Base-by-base conservation (phyloP, 64 coral and sea anemone species). In the Cladopsammia gracilis region DNA sequence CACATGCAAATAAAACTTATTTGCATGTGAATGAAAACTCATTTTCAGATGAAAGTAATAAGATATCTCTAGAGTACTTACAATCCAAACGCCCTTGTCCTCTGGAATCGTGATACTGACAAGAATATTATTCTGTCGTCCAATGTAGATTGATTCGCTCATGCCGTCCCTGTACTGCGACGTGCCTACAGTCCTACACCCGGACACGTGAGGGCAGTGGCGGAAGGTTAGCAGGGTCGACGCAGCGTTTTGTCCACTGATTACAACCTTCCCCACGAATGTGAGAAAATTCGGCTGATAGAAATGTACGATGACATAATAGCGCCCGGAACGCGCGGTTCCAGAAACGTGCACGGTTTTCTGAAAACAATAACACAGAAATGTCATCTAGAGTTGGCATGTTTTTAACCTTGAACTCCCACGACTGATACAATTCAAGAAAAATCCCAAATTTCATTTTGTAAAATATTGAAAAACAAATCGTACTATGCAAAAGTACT, bases 11-110 rank as follows among this genome's bases (percentile, higher is more conserved):
- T n/a, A n/a, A n/a, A n/a, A n/a, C n/a, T n/a, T n/a, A n/a, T n/a
- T n/a, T n/a, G n/a, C n/a, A n/a, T n/a, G n/a, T n/a, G n/a, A n/a
- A n/a, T n/a, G n/a, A n/a, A n/a, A n/a, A n/a, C n/a, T n/a, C n/a
- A n/a, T n/a, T n/a, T n/a, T n/a, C n/a, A n/a, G n/a, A n/a, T n/a
- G n/a, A n/a, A n/a, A 64, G 14, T 3, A 51, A 43, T 42, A 44
- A n/a, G 10, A 26, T 6, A 15, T 45, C 5, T 14, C 20, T 25
- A 22, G 8, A n/a, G 11, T n/a, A 98, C 98, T 99, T 94, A 99
- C 98, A 64, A 99, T 99, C 98, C 98, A 99, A 64, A 99, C 25
- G 11, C 88, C 78, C 45, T 89, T 96, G n/a, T 96, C 87, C 42
- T 80, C 87, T 11, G 94, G 90, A 64, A 99, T 99, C 5, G 70